These are phyloP conservation scores for Philereme vetulata DNA, from an alignment of 2,888 invertebrate genomes.

Conservation along the genomic window DNA sequence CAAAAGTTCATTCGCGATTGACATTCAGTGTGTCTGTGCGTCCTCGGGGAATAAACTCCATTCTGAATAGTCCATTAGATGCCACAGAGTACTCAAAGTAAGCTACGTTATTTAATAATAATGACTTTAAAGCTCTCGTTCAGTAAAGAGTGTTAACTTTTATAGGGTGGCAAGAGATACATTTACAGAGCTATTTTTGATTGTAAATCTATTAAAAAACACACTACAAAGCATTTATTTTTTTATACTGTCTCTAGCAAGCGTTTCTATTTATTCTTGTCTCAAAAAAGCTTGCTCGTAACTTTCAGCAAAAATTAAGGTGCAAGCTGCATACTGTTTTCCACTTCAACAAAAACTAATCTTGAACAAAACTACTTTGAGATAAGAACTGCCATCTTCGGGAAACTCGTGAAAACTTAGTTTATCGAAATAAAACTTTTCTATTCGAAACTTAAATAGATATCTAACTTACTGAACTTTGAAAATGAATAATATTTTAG, in stretches of 20 bases:
- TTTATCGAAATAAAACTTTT: conserved; percentile 13
- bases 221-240: neutral
- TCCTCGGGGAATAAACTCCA: conserved; percentile 27
- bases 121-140: conserved; percentile 19
- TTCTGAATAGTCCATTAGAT: conserved; percentile 13
- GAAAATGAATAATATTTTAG: no score
- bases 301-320: conserved; percentile 6
- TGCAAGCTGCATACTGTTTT: conserved; percentile 18
- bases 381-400: conserved; percentile 30
- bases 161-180: conserved; percentile 7
- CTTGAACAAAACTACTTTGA: conserved; percentile 34
- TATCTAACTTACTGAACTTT: no score
- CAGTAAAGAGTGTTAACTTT: conserved; percentile 22
- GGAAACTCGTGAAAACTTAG: conserved; percentile 22
- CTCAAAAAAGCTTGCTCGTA: neutral
- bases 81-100: conserved; percentile 22
- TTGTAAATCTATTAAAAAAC: no score
- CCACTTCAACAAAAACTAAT: conserved; percentile 34
- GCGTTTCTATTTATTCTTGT: neutral
- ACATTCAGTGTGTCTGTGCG: conserved; percentile 32
- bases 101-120: conserved; percentile 31
- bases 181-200: no score
- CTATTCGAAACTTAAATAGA: no score
- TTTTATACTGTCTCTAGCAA: conserved; percentile 1
- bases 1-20: conserved; percentile 44